These are phyloP conservation scores for Carposina sasakii DNA, from an alignment of 1,140 invertebrate genomes.

Conservation along the genomic window DNA sequence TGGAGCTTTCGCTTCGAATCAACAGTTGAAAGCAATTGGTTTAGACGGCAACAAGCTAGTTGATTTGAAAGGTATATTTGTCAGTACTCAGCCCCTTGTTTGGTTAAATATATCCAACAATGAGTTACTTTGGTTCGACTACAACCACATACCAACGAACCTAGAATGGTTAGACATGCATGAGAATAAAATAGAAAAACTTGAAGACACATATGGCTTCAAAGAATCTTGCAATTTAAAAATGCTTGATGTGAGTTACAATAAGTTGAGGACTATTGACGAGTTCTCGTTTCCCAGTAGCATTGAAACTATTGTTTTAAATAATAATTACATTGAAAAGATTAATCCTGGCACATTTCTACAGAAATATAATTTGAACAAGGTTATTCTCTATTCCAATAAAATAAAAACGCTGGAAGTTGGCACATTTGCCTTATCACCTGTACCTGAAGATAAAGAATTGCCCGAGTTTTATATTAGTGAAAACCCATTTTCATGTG, in stretches of 20 bases:
- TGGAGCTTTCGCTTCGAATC: conserved; percentile 78
- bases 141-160: conserved; percentile 77
- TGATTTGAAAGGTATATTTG: conserved; percentile 80
- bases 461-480: conserved; percentile 86
- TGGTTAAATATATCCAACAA: conserved; percentile 85
- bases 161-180: conserved; percentile 83
- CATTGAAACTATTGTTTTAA: conserved; percentile 82
- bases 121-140: conserved; percentile 80
- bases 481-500: conserved; percentile 86
- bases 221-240: conserved; percentile 83
- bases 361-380: conserved; percentile 80
- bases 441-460: conserved; percentile 77
- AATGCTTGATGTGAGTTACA: conserved; percentile 85
- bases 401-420: conserved; percentile 83
- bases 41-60: conserved; percentile 80
- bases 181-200: conserved; percentile 78
- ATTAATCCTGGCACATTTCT: conserved; percentile 83
- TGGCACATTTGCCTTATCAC: conserved; percentile 78
- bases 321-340: conserved; percentile 82
- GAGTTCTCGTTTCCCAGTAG: conserved; percentile 82
- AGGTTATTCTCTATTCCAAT: conserved; percentile 86
- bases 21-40: conserved; percentile 78
- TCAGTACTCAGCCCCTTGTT: conserved; percentile 77
- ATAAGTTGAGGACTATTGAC: conserved; percentile 79
- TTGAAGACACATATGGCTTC: conserved; percentile 83